Evolutionary conservation across 1,140 invertebrate species (phyloP), one percentile per base, ranked within the genome.

Genomic region (Ostrea denselamellosa): DNA sequence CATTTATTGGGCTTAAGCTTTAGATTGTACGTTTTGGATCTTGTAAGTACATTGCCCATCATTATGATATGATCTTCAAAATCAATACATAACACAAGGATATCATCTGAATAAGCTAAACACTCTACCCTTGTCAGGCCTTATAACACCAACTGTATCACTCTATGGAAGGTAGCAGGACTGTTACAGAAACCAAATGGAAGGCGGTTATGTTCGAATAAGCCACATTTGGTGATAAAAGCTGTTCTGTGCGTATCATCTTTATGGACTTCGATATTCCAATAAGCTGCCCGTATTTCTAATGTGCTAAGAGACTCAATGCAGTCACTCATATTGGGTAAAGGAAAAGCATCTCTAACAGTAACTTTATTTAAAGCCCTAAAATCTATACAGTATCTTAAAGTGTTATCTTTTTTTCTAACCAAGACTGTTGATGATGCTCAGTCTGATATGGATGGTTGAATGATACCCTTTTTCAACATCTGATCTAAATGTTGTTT

Each of bases 141-240:
- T 90, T 25, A 89, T 89, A 83, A 58, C 53, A 89, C 85, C 83
- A 88, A 83, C 12, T 90, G 56, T n/a, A 93, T 91, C 8, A 89
- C 85, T 86, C 92, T 44, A 65, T 44, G 83, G 52, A 88, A 88
- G 8, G 87, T 88, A 9, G 65, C 87, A 9, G 91, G 90, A 51
- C 82, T 84, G 62, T 90, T 92, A 81, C 51, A 89, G 25, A 25
- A n/a, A n/a, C n/a, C n/a, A n/a, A n/a, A n/a, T n/a, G n/a, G n/a
- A n/a, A n/a, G n/a, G n/a, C n/a, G n/a, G n/a, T n/a, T n/a, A n/a
- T n/a, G n/a, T n/a, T n/a, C n/a, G n/a, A n/a, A n/a, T n/a, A n/a
- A n/a, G n/a, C 83, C 84, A 54, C 81, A 87, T 58, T 88, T 88
- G 0, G 87, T 88, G 14, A 81, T 81, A 62, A 88, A 88, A 2